Evolutionary conservation across 2,797 vertebrate genomes (phyloP).

Genomic region (Coregonus ussuriensis): DNA sequence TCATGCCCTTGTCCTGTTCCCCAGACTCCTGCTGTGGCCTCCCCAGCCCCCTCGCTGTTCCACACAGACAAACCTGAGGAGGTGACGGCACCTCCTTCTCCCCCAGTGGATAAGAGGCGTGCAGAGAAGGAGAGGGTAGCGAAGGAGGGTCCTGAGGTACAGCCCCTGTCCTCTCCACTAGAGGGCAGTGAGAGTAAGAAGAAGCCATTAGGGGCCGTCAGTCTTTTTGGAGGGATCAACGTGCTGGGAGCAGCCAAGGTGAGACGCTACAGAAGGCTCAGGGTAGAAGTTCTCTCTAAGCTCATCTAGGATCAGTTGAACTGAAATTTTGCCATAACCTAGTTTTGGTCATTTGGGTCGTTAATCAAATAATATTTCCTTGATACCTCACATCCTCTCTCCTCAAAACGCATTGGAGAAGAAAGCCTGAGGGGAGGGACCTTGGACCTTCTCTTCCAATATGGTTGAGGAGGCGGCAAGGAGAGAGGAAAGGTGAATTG

Average conservation of each 20-base stretch:
- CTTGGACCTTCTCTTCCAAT: too few species aligned
- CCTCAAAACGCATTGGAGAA: too few species aligned
- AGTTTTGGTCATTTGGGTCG: too few species aligned
- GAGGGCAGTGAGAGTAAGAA: constrained; percentile 61
- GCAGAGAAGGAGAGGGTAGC: constrained; percentile 36
- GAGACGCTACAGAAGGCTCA: neutral
- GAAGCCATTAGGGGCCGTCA: constrained; percentile 69
- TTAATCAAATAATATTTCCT: too few species aligned
- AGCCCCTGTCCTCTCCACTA: constrained; percentile 23
- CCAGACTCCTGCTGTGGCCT: constrained; percentile 61
- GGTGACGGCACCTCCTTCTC: constrained; percentile 31
- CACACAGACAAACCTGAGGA: constrained; percentile 59
- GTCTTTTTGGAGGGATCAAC: constrained; percentile 68
- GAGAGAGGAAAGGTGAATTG: too few species aligned
- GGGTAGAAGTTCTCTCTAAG: too few species aligned
- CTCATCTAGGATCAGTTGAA: too few species aligned
- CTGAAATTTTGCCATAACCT: too few species aligned
- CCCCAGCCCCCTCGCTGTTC: constrained; percentile 49
- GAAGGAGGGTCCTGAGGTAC: constrained; percentile 32
- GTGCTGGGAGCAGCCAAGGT: constrained; percentile 31
- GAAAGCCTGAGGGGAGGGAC: too few species aligned
- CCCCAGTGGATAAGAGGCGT: constrained; percentile 38
- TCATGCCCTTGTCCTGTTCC: constrained; percentile 35
- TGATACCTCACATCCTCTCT: too few species aligned
- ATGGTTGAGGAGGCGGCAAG: too few species aligned